A percentile compares a stretch with the other conserved stretches of the same genome.
phyloP scores from a whole-genome alignment of 1,140 invertebrate genomes.

The Dolichoris vasculosae region DNA sequence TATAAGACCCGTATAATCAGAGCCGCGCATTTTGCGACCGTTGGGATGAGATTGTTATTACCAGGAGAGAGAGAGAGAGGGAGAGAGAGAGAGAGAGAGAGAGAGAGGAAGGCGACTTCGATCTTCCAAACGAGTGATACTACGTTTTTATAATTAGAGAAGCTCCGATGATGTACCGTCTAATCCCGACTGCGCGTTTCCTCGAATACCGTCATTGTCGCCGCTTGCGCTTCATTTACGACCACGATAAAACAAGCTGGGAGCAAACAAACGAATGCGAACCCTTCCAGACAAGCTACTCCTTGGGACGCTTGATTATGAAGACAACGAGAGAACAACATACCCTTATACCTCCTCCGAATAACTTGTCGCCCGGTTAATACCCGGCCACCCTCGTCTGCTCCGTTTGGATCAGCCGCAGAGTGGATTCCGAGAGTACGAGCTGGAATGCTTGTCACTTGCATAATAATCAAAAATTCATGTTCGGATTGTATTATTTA shows the following conservation, averaged over 20 bases:
- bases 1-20: background rate
- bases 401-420: background rate
- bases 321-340: slow-evolving; percentile 22
- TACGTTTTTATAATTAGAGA: background rate
- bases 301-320: slow-evolving; percentile 37
- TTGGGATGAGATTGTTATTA: background rate
- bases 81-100: too few species aligned
- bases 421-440: background rate
- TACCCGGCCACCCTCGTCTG: background rate
- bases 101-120: too few species aligned
- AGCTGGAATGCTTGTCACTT: background rate
- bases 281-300: slow-evolving; percentile 10
- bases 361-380: slow-evolving; percentile 36
- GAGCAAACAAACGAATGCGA: slow-evolving; percentile 1
- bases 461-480: background rate
- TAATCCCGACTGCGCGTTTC: background rate
- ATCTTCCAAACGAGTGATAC: background rate
- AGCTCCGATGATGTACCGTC: background rate
- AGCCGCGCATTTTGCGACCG: background rate
- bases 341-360: background rate
- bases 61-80: too few species aligned
- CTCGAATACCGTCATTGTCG: background rate
- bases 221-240: background rate
- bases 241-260: background rate
- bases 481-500: too few species aligned